These are phyloP conservation scores for Catostylus mosaicus DNA, from an alignment of 30 jellyfish, hydroid and myxozoan genomes.

Conservation along the genomic window DNA sequence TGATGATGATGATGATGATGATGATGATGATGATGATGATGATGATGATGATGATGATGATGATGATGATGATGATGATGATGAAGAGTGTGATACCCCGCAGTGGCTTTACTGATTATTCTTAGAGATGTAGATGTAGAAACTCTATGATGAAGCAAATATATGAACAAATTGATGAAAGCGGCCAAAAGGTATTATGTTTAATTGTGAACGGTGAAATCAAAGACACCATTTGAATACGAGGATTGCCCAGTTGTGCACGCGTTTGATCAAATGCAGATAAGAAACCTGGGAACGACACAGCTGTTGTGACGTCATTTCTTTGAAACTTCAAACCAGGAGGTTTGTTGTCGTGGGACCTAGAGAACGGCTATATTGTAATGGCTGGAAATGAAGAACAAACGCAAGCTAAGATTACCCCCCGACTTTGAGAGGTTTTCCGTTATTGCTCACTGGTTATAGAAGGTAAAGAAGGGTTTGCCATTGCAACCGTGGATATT, in stretches of 20 bases:
- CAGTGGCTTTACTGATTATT: no score
- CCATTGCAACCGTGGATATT: no score
- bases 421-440: no score
- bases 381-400: no score
- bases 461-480: no score
- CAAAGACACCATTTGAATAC: not conserved
- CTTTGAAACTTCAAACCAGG: no score
- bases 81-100: not conserved
- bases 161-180: no score
- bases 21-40: not conserved
- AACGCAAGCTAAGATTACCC: no score
- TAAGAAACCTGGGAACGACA: constrained; percentile 57
- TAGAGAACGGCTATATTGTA: no score
- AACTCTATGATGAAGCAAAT: no score
- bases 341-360: constrained; percentile 11
- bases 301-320: constrained; percentile 42
- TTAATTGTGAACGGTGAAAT: not conserved
- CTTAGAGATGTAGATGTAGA: not conserved
- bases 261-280: not conserved
- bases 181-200: not conserved
- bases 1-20: not conserved
- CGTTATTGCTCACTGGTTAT: no score
- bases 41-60: not conserved
- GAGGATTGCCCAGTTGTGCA: constrained; percentile 1
- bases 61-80: not conserved